Conservation (phyloP, 2,797 vertebrate genomes). For the Dendrocincla tyrannina region DNA sequence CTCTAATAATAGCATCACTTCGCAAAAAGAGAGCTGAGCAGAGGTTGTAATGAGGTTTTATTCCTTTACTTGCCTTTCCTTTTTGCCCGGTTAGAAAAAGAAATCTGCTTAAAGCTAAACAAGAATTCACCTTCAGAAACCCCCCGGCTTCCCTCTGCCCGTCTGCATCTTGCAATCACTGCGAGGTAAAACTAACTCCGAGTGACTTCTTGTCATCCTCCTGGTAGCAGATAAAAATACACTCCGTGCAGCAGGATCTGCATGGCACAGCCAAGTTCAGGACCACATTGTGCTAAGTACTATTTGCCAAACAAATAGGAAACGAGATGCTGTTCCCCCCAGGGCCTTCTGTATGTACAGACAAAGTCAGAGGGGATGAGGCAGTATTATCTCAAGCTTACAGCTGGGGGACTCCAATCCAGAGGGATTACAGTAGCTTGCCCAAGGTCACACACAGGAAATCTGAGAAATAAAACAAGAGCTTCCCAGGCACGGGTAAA, state of each 20-base stretch:
- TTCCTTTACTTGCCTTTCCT: background rate
- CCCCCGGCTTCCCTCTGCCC: background rate
- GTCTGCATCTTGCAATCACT: background rate
- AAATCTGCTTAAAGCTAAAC: background rate
- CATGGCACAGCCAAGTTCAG: background rate
- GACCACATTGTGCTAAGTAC: background rate
- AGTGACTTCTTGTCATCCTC: background rate
- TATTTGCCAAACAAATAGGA: background rate
- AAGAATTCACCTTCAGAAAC: background rate
- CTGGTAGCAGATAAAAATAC: background rate
- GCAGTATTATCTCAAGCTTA: constrained; percentile 32
- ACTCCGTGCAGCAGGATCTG: background rate
- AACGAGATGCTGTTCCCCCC: background rate
- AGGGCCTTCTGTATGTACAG: background rate
- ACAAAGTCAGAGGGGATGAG: constrained; percentile 51
- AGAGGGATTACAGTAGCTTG: background rate
- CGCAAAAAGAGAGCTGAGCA: background rate
- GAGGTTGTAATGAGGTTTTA: background rate
- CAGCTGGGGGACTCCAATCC: constrained; percentile 7
- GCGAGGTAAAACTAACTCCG: background rate
- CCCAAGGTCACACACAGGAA: constrained; percentile 35
- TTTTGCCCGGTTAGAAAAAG: background rate
- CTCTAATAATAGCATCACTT: background rate
- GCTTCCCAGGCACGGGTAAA: background rate
- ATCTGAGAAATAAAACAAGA: constrained; percentile 6